A percentile compares a stretch with the other conserved stretches of the same genome.
phyloP scores from a whole-genome alignment of 2,113 vertebrate species.

The Crypturellus undulatus region DNA sequence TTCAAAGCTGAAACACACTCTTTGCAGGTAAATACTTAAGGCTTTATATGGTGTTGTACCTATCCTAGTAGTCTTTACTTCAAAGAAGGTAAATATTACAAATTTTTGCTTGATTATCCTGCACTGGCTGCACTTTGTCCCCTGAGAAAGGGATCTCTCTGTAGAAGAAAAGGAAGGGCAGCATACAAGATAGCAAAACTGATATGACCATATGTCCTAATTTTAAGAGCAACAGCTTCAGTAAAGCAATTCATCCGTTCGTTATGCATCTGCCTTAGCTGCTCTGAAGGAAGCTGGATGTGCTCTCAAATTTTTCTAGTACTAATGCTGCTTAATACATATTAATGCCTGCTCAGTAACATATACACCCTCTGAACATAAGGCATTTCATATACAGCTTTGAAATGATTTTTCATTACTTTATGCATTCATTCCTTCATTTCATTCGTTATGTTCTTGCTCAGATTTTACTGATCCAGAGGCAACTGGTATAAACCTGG shows the following conservation, averaged over 20 bases:
- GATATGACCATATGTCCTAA: neutral
- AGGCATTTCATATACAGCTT: neutral
- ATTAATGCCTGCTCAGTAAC: neutral
- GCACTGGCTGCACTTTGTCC: neutral
- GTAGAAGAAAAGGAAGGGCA: neutral
- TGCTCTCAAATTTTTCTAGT: neutral
- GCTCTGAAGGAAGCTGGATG: neutral
- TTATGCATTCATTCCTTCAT: too few relatives aligned
- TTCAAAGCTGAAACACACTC: neutral
- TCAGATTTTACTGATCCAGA: neutral
- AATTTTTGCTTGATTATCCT: neutral
- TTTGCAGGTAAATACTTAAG: neutral
- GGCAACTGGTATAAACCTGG: neutral
- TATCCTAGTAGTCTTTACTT: neutral
- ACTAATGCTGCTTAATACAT: neutral
- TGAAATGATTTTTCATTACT: neutral
- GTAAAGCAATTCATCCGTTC: neutral
- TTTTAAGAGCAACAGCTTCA: neutral
- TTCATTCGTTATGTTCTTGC: neutral
- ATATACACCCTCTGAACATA: neutral
- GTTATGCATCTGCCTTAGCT: neutral
- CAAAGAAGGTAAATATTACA: neutral
- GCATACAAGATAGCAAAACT: accelerated
- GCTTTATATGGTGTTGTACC: neutral
- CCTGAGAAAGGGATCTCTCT: neutral